Conservation (phyloP, 2,113 vertebrate species). For the Trematomus loennbergii region DNA sequence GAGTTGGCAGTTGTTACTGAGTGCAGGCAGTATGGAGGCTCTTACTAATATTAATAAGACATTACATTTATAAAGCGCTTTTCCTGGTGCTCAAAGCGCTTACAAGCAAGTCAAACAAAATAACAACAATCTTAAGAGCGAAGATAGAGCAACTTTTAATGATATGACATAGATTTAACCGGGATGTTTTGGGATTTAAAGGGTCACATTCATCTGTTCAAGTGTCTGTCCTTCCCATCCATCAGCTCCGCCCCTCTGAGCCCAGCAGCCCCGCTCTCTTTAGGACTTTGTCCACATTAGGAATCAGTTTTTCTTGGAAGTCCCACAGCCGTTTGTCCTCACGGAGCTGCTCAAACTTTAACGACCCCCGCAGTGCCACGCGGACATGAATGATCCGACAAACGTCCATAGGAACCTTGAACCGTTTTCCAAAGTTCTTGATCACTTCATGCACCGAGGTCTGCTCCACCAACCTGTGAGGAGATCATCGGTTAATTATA, state of each 20-base stretch:
- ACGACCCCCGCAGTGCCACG: background rate
- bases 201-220: background rate
- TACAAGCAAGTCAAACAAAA: too few relatives aligned
- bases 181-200: too few relatives aligned
- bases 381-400: conserved; percentile 69
- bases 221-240: background rate
- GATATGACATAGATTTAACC: too few relatives aligned
- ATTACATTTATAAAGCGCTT: too few relatives aligned
- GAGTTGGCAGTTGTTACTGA: too few relatives aligned
- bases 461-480: conserved; percentile 55
- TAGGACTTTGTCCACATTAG: conserved; percentile 54
- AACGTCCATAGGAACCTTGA: conserved; percentile 43
- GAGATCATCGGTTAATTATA: background rate
- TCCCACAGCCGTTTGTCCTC: conserved; percentile 75
- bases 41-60: too few relatives aligned
- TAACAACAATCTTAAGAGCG: too few relatives aligned
- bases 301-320: conserved; percentile 61
- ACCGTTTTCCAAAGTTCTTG: background rate
- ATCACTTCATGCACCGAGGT: conserved; percentile 74
- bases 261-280: conserved; percentile 36
- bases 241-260: background rate
- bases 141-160: too few relatives aligned
- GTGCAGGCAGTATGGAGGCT: too few relatives aligned
- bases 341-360: conserved; percentile 49
- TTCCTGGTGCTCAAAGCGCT: too few relatives aligned